phyloP scores from a whole-genome alignment of 2,888 invertebrate species.

The Hirtodrosophila alboralis region DNA sequence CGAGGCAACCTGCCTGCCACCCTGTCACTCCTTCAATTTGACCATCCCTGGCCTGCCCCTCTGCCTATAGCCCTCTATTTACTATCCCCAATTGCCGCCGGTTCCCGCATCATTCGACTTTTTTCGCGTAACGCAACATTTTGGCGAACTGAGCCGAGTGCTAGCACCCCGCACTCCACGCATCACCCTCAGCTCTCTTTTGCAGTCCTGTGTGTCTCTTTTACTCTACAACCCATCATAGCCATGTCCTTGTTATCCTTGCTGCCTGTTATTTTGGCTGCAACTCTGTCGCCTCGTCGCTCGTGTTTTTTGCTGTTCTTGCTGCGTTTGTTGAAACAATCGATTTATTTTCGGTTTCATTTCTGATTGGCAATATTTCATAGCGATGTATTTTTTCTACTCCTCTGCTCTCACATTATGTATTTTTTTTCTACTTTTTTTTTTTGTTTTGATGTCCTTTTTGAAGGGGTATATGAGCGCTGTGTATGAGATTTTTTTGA shows the following conservation, averaged over 20 bases:
- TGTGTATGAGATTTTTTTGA: slow-evolving; percentile 48
- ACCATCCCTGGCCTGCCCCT: too few species aligned
- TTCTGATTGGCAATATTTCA: slow-evolving; percentile 83
- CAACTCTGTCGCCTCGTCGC: slow-evolving; percentile 53
- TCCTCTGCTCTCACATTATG: slow-evolving; percentile 7
- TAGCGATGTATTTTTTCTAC: slow-evolving; percentile 59
- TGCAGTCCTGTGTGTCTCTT: slow-evolving; percentile 42
- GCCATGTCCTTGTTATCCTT: slow-evolving; percentile 50
- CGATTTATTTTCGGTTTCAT: slow-evolving; percentile 83
- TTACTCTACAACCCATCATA: slow-evolving; percentile 37
- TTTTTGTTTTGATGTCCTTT: slow-evolving; percentile 9
- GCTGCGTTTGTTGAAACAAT: slow-evolving; percentile 78
- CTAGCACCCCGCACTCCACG: too few species aligned
- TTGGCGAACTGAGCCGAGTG: slow-evolving; percentile 49
- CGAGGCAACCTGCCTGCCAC: slow-evolving; percentile 22
- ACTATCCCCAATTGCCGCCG: slow-evolving; percentile 39
- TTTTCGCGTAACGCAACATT: slow-evolving; percentile 71
- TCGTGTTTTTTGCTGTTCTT: slow-evolving; percentile 51
- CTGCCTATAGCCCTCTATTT: slow-evolving; percentile 13
- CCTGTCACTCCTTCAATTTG: slow-evolving; percentile 17
- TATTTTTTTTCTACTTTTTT: slow-evolving; percentile 17
- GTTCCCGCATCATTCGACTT: slow-evolving; percentile 44
- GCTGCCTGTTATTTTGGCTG: slow-evolving; percentile 53
- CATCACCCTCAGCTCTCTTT: too few species aligned
- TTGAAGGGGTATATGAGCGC: slow-evolving; percentile 18